Evolutionary conservation across 2,888 invertebrate genomes (phyloP).

Genomic region (Pseudococcus jackbeardsleyi): DNA sequence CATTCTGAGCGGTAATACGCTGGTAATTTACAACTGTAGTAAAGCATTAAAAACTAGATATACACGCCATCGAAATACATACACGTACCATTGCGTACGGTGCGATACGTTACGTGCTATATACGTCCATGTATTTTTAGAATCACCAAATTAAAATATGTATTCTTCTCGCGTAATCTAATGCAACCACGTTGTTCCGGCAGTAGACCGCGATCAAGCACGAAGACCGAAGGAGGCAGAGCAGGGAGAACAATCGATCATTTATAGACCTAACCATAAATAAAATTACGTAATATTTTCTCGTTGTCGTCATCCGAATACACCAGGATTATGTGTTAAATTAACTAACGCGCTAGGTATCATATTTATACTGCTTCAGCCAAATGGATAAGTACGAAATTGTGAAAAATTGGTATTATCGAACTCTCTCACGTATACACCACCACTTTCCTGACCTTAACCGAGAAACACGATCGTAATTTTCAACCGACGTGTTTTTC

Average conservation of each 20-base stretch:
- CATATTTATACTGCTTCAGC: too few species aligned
- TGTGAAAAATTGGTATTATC: neutral
- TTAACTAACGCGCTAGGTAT: too few species aligned
- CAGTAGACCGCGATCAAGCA: neutral
- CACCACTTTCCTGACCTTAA: slow-evolving; percentile 40
- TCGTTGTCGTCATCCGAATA: neutral
- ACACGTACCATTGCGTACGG: neutral
- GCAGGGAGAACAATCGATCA: neutral
- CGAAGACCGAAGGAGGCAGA: too few species aligned
- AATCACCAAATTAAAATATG: neutral
- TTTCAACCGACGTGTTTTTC: neutral
- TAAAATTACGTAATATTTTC: neutral
- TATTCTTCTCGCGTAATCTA: neutral
- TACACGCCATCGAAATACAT: neutral
- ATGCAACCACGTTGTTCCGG: too few species aligned
- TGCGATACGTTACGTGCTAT: too few species aligned
- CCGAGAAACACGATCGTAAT: neutral
- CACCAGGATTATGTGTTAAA: too few species aligned
- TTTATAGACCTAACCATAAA: neutral
- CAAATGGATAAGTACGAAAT: neutral
- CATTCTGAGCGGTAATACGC: neutral
- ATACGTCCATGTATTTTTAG: neutral
- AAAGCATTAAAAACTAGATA: neutral
- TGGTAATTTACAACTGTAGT: neutral
- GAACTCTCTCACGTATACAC: neutral